Conservation (phyloP, 2,113 vertebrate species). For the Cacatua alba region DNA sequence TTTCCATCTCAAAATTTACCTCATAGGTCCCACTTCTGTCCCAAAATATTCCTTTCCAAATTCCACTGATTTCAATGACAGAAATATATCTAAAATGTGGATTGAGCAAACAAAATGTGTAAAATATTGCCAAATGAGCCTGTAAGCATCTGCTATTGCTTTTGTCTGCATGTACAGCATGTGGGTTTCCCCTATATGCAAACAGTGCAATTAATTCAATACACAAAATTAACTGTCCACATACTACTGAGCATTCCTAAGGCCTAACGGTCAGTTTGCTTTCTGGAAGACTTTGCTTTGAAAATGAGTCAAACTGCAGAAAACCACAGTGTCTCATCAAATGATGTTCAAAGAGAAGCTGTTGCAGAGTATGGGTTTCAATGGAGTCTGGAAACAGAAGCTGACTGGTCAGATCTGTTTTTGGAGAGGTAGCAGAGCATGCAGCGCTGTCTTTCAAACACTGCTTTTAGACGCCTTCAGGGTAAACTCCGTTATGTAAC, state of each 20-base stretch:
- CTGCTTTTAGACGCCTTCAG: neutral
- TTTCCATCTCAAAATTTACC: neutral
- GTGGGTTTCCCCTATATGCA: neutral
- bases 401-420: neutral
- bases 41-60: neutral
- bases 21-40: neutral
- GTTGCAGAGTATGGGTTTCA: neutral
- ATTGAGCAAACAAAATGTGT: neutral
- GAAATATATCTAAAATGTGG: neutral
- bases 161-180: neutral
- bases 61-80: neutral
- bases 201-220: slow-evolving; percentile 12
- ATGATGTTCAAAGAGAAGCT: neutral
- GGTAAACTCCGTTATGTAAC: neutral
- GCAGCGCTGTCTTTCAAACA: neutral
- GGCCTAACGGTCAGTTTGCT: neutral
- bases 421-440: neutral
- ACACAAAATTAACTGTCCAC: neutral
- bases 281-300: neutral
- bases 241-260: neutral
- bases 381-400: neutral
- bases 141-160: neutral
- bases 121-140: neutral
- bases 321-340: neutral
- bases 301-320: neutral